Evolutionary conservation across 1,140 invertebrate genomes (phyloP).

Genomic region (Microplitis demolitor): DNA sequence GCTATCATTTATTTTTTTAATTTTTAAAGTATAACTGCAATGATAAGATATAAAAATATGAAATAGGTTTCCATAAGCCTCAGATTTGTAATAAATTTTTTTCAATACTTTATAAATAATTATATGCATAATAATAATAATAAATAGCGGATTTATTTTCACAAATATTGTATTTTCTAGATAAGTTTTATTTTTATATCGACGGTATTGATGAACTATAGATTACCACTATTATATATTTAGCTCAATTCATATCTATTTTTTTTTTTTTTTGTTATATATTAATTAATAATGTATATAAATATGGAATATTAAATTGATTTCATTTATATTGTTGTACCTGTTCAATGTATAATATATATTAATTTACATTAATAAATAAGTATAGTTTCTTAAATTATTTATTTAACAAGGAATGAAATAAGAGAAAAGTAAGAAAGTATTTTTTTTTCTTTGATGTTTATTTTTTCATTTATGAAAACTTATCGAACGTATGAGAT

Average conservation of each 20-base stretch:
- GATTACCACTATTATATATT: conserved; percentile 8
- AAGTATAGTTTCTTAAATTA: background rate
- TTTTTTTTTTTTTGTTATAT: conserved; percentile 16
- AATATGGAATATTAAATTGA: background rate
- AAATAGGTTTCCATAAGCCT: no score
- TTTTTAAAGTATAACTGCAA: no score
- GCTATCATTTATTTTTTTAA: no score
- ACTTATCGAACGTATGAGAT: conserved; percentile 7
- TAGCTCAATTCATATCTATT: background rate
- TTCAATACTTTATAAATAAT: no score
- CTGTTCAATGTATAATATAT: background rate
- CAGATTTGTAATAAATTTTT: no score
- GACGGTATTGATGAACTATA: background rate
- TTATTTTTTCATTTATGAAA: conserved; percentile 23
- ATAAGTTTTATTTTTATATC: conserved; percentile 32
- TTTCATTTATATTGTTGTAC: background rate
- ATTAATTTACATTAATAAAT: no score
- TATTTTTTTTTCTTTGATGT: conserved; percentile 5
- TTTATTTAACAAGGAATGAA: background rate
- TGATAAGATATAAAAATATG: no score
- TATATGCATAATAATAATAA: no score
- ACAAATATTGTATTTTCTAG: conserved; percentile 20
- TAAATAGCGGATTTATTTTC: background rate
- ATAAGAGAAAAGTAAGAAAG: background rate
- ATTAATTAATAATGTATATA: conserved; percentile 30